Base-by-base conservation (phyloP, 2,888 invertebrate species). In the Xestia ashworthii region DNA sequence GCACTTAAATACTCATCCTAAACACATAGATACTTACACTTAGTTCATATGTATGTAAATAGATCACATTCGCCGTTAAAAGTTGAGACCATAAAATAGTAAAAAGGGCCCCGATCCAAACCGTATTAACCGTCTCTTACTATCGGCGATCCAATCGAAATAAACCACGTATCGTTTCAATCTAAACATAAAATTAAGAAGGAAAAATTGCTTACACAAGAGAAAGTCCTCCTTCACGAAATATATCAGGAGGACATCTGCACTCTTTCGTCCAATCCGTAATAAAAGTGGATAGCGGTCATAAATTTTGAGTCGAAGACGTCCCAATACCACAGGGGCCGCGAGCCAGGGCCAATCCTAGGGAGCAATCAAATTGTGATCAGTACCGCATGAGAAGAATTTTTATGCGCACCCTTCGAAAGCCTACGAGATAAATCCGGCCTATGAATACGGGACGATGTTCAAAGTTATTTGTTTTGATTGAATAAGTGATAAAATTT, bases 281-380 rank as follows among this genome's bases (percentile, higher is more conserved):
- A 95, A 95, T 95, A 95, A 95, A 95, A 94, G 90, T 91, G 90
- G 93, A 95, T 94, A 91, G 93, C 87, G 84, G 90, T 92, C 93
- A 94, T 95, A 95, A 95, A 95, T 95, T 94, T 91, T 83, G 89
- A 88, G 89, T 86, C 84, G 88, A 91, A 80, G 91, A 92, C 89
- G 91, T 91, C 92, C 91, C 91, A 89, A 91, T 92, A 90, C 92
- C 91, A 90, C 91, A 92, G 90, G 82, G 83, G 91, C 75, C 80
- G 83, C 77, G 89, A 89, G 90, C 90, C 89, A 84, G 81, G 81
- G 71, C 86, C 87, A 86, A 89, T 90, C 90, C 89, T 92, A 88
- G 87, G 92, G 90, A 91, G 93, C 94, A 93, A 95, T 95, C 95
- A 95, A 95, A 95, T 94, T 94, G 95, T 93, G 94, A 95, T 95